Evolutionary conservation across 2,113 vertebrate genomes (phyloP), one percentile per base, ranked within the genome.

Genomic region (Lathamus discolor): DNA sequence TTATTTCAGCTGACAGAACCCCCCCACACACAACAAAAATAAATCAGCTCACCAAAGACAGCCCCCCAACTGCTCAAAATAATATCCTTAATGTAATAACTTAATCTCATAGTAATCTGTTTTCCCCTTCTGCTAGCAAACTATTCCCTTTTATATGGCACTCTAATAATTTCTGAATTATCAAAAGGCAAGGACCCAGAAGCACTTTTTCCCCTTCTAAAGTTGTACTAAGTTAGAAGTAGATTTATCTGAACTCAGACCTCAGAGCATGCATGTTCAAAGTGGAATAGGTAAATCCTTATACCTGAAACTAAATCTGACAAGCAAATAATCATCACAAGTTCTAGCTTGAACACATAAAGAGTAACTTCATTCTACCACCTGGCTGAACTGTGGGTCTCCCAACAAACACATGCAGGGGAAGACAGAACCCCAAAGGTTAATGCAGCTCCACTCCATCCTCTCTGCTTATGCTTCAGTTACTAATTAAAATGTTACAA

Each of bases 331-430:
- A 63, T 25, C 39, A 67, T 33, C 46, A 61, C 17, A 61, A 49
- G 70, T 55, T 37, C 37, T 46, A 86, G 28, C 31, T 2, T 1
- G 37, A 59, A 62, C 10, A 51, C 8, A 25, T 3, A 37, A 0
- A 2, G 22, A 17, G 11, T 39, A 25, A 57, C 20, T 48, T 72
- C 33, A 5, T n/a, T 35, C 22, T 17, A 4, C 6, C 37, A 31
- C 0, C 12, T 13, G 22, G 69, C 41, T 57, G 49, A 23, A 68
- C 8, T n/a, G 31, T 37, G 29, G 16, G 68, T 48, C 17, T 84
- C 37, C 37, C n/a, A 46, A 17, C 13, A 33, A 20, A 57, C 17
- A 28, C 15, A 41, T 1, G 3, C 0, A 37, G 10, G 10, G 54
- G 15, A 83, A 77, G 16, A 17, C 9, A 52, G 33, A 74, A 57